These are phyloP conservation scores for Tragopan temminckii DNA, from an alignment of 2,797 vertebrate species.

Conservation along the genomic window DNA sequence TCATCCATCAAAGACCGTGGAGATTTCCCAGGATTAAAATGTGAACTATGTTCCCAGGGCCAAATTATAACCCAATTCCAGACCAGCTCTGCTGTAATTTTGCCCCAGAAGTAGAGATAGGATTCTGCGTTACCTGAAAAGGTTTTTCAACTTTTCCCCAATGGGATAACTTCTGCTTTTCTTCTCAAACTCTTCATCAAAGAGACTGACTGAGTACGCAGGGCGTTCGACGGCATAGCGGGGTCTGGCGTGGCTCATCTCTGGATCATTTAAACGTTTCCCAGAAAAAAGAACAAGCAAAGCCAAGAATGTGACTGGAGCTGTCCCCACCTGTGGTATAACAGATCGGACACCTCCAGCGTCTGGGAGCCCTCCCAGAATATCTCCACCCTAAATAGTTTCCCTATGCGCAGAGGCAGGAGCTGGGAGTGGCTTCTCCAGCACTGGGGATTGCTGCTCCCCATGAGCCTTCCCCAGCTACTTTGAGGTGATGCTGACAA, in stretches of 20 bases:
- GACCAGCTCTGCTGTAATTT: rapidly evolving
- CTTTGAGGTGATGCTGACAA: constrained; percentile 28
- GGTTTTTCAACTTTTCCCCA: constrained; percentile 86
- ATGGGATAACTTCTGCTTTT: constrained; percentile 88
- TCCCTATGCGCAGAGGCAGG: constrained; percentile 61
- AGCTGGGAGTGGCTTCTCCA: constrained; percentile 61
- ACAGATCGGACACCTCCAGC: constrained; percentile 65
- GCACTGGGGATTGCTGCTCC: constrained; percentile 48
- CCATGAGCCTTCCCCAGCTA: not conserved
- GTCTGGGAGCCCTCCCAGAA: constrained; percentile 55
- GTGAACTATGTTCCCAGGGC: not conserved
- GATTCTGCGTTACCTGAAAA: constrained; percentile 86
- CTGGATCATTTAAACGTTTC: constrained; percentile 59
- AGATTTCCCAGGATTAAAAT: not conserved
- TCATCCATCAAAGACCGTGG: not conserved
- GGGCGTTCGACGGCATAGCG: constrained; percentile 88
- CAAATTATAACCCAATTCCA: not conserved
- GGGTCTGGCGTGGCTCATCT: constrained; percentile 84
- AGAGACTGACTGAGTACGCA: constrained; percentile 86
- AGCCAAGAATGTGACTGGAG: constrained; percentile 47
- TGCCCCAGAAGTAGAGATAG: not conserved
- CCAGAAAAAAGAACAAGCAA: not conserved
- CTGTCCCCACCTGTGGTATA: constrained; percentile 35
- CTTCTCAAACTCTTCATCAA: constrained; percentile 92
- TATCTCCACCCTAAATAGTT: constrained; percentile 74